Evolutionary conservation across 1,140 invertebrate genomes (phyloP).

Genomic region (Solenopsis invicta): DNA sequence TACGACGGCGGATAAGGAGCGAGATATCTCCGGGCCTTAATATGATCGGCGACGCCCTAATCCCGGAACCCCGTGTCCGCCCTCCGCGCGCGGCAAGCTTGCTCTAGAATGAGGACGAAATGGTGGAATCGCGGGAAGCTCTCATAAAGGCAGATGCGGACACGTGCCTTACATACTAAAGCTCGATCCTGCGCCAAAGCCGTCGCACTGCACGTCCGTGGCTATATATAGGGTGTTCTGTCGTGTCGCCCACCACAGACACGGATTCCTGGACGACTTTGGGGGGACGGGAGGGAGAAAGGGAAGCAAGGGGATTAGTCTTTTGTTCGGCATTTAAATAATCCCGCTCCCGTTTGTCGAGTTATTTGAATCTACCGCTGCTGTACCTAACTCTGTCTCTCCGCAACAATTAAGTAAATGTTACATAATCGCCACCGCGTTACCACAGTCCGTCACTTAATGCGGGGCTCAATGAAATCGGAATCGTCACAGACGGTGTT

Average conservation of each 20-base stretch:
- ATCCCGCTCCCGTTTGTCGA: background rate
- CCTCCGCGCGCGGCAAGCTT: constrained; percentile 59
- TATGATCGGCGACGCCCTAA: constrained; percentile 79
- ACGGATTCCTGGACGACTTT: background rate
- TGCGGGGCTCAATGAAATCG: constrained; percentile 37
- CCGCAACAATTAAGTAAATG: background rate
- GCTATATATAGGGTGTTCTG: constrained; percentile 62
- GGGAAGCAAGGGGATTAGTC: no score
- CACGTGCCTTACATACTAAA: constrained; percentile 86
- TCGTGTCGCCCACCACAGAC: background rate
- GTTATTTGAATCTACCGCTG: background rate
- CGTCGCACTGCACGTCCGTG: constrained; percentile 60
- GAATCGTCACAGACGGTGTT: background rate
- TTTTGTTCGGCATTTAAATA: background rate
- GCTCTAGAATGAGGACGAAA: constrained; percentile 84
- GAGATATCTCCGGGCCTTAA: constrained; percentile 78
- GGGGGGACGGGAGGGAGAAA: background rate
- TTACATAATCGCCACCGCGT: background rate
- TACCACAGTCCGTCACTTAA: constrained; percentile 31
- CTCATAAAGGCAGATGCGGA: constrained; percentile 86
- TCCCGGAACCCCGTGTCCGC: constrained; percentile 68
- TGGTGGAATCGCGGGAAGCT: constrained; percentile 82
- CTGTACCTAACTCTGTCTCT: background rate
- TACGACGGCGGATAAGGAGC: constrained; percentile 70
- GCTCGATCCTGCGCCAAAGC: constrained; percentile 74